Evolutionary conservation across 2,797 vertebrate species (phyloP).

Genomic region (Fratercula arctica): DNA sequence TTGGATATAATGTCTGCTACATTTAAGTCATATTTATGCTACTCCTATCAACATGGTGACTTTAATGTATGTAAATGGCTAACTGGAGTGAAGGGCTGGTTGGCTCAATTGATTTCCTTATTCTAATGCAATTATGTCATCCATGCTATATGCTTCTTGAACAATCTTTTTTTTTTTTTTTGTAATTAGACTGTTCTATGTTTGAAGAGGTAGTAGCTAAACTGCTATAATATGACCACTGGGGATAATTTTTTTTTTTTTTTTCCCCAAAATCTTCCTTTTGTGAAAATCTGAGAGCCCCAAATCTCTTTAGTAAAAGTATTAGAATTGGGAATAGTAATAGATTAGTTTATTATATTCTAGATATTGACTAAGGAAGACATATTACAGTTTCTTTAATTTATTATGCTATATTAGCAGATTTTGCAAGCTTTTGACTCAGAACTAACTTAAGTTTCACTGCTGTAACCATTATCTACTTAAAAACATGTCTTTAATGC

Average conservation of each 20-base stretch:
- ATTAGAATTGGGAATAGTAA: background rate
- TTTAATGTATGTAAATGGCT: conserved; percentile 52
- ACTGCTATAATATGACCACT: background rate
- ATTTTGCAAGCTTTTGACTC: background rate
- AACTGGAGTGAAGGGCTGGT: conserved; percentile 26
- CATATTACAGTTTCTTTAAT: background rate
- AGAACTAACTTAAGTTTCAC: background rate
- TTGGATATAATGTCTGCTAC: conserved; percentile 4
- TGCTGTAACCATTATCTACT: background rate
- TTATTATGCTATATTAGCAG: background rate
- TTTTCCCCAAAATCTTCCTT: background rate
- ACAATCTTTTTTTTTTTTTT: background rate
- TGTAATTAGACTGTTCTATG: background rate
- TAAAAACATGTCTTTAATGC: background rate
- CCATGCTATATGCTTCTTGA: conserved; percentile 44
- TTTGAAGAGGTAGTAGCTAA: conserved; percentile 14
- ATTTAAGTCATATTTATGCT: conserved; percentile 45
- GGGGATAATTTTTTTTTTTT: background rate
- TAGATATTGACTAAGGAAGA: background rate
- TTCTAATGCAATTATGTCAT: conserved; percentile 51
- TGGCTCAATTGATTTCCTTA: background rate
- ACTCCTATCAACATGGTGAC: conserved; percentile 25
- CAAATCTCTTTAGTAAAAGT: background rate
- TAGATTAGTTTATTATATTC: background rate
- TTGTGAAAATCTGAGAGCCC: background rate